Evolutionary conservation across 1,140 invertebrate genomes (phyloP).

Genomic region (Chlorops oryzae): DNA sequence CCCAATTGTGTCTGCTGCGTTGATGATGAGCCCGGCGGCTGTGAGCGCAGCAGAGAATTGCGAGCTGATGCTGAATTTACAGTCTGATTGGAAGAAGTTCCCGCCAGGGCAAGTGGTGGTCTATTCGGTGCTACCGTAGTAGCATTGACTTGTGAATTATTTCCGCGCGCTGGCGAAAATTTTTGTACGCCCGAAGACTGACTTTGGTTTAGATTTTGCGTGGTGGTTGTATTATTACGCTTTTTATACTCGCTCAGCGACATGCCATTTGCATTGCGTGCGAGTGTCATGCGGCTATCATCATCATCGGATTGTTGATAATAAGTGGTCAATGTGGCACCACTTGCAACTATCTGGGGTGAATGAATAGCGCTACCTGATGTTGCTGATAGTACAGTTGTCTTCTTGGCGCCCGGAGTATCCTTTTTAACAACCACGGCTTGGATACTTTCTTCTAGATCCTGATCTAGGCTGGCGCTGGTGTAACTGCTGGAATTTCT

Average conservation of each 20-base stretch:
- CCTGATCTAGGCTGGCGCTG: conserved; percentile 23
- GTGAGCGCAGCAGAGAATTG: too few relatives aligned
- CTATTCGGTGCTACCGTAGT: conserved; percentile 5
- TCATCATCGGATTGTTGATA: conserved; percentile 24
- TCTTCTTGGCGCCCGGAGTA: conserved; percentile 30
- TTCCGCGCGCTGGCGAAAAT: too few relatives aligned
- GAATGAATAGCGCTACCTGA: conserved; percentile 3
- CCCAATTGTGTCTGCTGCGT: conserved; percentile 4
- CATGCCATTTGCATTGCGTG: conserved; percentile 33
- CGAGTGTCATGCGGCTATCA: conserved; percentile 19
- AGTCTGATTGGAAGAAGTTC: too few relatives aligned
- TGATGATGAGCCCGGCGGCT: background rate
- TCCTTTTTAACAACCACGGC: conserved; percentile 41
- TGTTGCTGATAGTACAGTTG: background rate
- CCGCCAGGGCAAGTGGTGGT: too few relatives aligned
- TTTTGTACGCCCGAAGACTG: too few relatives aligned
- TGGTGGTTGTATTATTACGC: conserved; percentile 19
- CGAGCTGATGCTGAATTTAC: too few relatives aligned
- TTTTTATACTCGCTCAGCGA: conserved; percentile 37
- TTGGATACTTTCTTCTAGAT: conserved; percentile 41
- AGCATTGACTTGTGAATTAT: too few relatives aligned
- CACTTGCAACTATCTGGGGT: conserved; percentile 22
- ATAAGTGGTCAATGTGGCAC: conserved; percentile 35
- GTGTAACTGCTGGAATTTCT: conserved; percentile 1
- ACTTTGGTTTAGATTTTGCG: too few relatives aligned